phyloP scores from a whole-genome alignment of 2,797 vertebrate genomes.

The Jordanella pulchra region DNA sequence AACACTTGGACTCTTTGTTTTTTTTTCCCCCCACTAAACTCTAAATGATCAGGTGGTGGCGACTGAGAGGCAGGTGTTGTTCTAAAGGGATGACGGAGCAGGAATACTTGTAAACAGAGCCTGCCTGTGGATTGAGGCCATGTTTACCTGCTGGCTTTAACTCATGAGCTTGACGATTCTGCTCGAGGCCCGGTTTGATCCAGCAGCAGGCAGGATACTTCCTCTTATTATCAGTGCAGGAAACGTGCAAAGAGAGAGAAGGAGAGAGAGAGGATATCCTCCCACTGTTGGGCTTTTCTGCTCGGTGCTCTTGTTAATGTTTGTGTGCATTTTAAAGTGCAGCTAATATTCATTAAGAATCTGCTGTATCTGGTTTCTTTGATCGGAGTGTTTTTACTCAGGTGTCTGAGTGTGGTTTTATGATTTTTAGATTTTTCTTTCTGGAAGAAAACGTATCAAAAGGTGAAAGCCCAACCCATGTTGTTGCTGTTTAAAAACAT shows the following conservation, averaged over 20 bases:
- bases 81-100: slow-evolving; percentile 2
- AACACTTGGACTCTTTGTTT: slow-evolving; percentile 7
- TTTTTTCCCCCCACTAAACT: not conserved
- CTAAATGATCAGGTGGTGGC: not conserved
- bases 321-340: slow-evolving; percentile 18
- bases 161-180: slow-evolving; percentile 15
- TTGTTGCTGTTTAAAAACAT: too few relatives aligned
- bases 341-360: not conserved
- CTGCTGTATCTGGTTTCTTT: not conserved
- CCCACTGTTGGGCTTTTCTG: slow-evolving; percentile 71
- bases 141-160: slow-evolving; percentile 21
- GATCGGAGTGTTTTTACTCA: not conserved
- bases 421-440: slow-evolving; percentile 12
- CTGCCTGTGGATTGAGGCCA: slow-evolving; percentile 2
- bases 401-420: too few relatives aligned
- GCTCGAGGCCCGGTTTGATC: slow-evolving; percentile 20
- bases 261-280: slow-evolving; percentile 86
- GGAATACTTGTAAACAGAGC: slow-evolving; percentile 9
- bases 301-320: slow-evolving; percentile 28
- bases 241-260: slow-evolving; percentile 78
- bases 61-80: slow-evolving; percentile 22
- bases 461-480: too few relatives aligned
- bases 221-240: slow-evolving; percentile 89
- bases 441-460: not conserved
- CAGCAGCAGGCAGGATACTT: slow-evolving; percentile 81